Evolutionary conservation across 2,888 invertebrate genomes (phyloP), one percentile per base, ranked within the genome.

Genomic region (Agrilus mali): DNA sequence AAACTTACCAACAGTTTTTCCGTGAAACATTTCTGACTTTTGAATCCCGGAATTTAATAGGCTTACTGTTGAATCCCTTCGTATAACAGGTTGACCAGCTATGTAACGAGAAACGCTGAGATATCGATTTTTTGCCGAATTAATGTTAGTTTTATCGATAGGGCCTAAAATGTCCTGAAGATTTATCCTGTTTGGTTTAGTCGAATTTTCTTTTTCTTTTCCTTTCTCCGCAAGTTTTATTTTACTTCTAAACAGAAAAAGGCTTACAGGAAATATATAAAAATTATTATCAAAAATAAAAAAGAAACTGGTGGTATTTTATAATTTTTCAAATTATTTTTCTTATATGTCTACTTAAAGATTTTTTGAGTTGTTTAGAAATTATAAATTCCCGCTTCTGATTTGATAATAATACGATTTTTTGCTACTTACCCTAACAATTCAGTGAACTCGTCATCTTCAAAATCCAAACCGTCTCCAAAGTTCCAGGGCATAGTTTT

Each of bases 71-170:
- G 59, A 55, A 42, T 61, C 61, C 42, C 59, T 55, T 43, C 61
- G 55, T 7, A 55, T 49, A 20, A 55, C 59, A 13, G 64, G 59
- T 51, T 64, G 64, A 47, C 86, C 86, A 46, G 85, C 80, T 53
- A 86, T 77, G 65, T 87, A 87, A 58, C 87, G 74, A 51, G 86
- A 77, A 50, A 85, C 80, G 50, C 78, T 77, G 50, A 86, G 66
- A 67, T 87, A 88, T 49, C 84, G 81, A 55, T 83, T 82, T 53
- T 86, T 86, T 3, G 80, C 81, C 15, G 60, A 63, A 32, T 61
- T 62, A 27, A 61, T 63, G 47, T 60, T 64, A 12, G 61, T 60
- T 54, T 66, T 64, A 14, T 61, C 60, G 47, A 62, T 50, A 2
- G 66, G 65, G 46, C 65, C 65, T 32, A 67, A 50, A 36, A 67